A percentile compares a stretch with the other conserved stretches of the same genome.
Evolutionary conservation across 2,888 invertebrate species (phyloP).

Genomic region (Drosophila neoperkinsi): DNA sequence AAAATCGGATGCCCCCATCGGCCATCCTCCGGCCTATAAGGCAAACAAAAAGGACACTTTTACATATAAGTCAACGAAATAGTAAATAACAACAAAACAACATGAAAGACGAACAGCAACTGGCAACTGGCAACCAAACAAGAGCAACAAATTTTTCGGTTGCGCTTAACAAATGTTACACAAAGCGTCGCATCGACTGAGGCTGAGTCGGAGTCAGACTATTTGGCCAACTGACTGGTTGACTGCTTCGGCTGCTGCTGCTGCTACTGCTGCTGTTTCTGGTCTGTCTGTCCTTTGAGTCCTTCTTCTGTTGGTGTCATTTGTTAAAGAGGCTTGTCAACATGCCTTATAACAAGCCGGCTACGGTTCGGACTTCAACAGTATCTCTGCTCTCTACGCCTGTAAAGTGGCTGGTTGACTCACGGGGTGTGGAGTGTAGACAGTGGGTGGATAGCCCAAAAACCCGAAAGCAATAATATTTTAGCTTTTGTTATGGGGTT

Average conservation of each 20-base stretch:
- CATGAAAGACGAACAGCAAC: slow-evolving; percentile 53
- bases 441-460: slow-evolving; percentile 29
- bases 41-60: slow-evolving; percentile 63
- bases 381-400: slow-evolving; percentile 37
- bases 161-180: slow-evolving; percentile 76
- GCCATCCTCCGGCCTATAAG: slow-evolving; percentile 19
- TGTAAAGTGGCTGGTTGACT: slow-evolving; percentile 55
- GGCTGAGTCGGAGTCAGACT: slow-evolving; percentile 47
- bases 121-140: slow-evolving; percentile 57
- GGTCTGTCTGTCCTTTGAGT: slow-evolving; percentile 58
- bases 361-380: slow-evolving; percentile 64
- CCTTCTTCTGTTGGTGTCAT: slow-evolving; percentile 81
- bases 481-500: slow-evolving; percentile 79
- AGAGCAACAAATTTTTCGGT: slow-evolving; percentile 73
- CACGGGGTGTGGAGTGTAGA: background rate
- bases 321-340: slow-evolving; percentile 84
- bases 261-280: slow-evolving; percentile 32
- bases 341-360: slow-evolving; percentile 82
- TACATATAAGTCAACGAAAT: slow-evolving; percentile 63
- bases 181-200: slow-evolving; percentile 51
- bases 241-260: slow-evolving; percentile 42
- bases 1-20: slow-evolving; percentile 12
- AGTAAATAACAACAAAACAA: slow-evolving; percentile 69
- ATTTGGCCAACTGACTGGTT: slow-evolving; percentile 68
- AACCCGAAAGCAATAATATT: slow-evolving; percentile 75